A percentile compares a stretch with the other conserved stretches of the same genome.
These are phyloP conservation scores for Neosalanx taihuensis DNA, from an alignment of 2,797 vertebrate species.

Conservation along the genomic window DNA sequence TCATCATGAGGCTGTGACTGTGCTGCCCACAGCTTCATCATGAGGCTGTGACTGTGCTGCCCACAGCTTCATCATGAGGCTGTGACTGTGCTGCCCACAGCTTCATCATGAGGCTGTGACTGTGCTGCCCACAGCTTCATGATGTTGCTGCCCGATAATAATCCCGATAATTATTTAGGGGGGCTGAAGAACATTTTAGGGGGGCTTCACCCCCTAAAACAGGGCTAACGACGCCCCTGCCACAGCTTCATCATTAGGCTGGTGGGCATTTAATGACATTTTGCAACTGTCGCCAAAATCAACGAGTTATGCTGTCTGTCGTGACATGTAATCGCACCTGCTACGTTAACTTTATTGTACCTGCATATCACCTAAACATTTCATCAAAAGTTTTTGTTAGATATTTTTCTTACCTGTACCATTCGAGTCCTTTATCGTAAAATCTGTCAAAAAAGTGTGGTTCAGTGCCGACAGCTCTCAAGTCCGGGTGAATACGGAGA, in stretches of 20 bases:
- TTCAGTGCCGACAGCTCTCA: slow-evolving; percentile 85
- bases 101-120: no score
- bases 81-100: no score
- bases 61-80: no score
- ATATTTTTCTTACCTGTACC: slow-evolving; percentile 82
- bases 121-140: no score
- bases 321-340: not conserved
- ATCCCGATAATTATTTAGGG: no score
- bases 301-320: not conserved
- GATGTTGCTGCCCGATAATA: no score
- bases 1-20: not conserved
- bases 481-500: slow-evolving; percentile 86
- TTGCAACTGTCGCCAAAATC: not conserved
- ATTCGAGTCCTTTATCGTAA: slow-evolving; percentile 85
- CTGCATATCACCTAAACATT: not conserved
- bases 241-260: not conserved
- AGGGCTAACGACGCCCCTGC: no score
- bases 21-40: no score
- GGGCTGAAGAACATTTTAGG: no score
- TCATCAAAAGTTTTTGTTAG: not conserved
- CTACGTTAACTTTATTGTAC: not conserved
- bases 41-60: no score
- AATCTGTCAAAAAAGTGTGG: slow-evolving; percentile 92
- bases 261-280: not conserved
- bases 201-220: no score